These are phyloP conservation scores for Hyla sarda DNA, from an alignment of 2,113 vertebrate genomes.

Conservation along the genomic window DNA sequence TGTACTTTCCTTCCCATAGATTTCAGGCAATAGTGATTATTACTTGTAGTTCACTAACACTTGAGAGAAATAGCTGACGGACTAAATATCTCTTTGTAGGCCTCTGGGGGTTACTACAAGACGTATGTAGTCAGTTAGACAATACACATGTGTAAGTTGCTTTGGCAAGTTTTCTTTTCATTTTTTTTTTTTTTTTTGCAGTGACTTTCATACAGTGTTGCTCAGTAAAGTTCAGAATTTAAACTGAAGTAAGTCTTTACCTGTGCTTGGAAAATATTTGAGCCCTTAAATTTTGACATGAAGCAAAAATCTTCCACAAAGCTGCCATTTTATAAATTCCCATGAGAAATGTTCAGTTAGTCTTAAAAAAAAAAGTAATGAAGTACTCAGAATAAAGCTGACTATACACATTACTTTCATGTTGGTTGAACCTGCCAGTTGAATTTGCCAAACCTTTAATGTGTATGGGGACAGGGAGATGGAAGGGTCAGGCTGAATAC, in stretches of 20 bases:
- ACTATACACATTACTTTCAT: neutral
- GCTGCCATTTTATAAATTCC: neutral
- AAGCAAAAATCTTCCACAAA: no score
- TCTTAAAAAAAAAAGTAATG: no score
- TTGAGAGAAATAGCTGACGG: conserved; percentile 77
- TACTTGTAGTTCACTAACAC: conserved; percentile 74
- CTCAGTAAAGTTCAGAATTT: neutral
- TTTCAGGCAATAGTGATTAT: conserved; percentile 76
- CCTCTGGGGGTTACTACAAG: conserved; percentile 59
- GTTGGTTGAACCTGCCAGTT: no score
- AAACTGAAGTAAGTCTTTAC: neutral
- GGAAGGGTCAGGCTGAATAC: no score
- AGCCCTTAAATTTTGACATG: no score
- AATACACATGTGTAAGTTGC: neutral
- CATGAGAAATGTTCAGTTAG: neutral
- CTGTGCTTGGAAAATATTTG: no score
- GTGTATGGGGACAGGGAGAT: no score
- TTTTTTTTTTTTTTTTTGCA: neutral
- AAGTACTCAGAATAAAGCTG: no score
- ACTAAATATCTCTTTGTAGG: conserved; percentile 69
- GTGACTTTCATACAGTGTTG: neutral
- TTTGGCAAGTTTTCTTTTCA: neutral
- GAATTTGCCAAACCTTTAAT: no score
- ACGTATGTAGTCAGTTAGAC: neutral
- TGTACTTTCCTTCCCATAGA: conserved; percentile 78